Evolutionary conservation across 2,888 invertebrate species (phyloP), one percentile per base, ranked within the genome.

Genomic region (Agonopterix heracliana): DNA sequence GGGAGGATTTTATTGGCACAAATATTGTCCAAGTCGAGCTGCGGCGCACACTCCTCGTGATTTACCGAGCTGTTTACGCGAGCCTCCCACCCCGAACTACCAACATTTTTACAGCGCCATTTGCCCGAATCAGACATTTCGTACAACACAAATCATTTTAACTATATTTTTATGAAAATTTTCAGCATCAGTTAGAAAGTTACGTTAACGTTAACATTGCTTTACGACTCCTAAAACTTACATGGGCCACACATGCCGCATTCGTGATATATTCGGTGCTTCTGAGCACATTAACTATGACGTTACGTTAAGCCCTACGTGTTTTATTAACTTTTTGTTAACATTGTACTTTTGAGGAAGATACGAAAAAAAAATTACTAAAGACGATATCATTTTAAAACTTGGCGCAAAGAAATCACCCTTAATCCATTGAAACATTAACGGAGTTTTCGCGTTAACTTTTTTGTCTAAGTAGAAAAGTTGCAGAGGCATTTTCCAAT

Each of bases 21-120:
- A 85, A 86, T 84, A 85, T 83, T 82, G 83, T 80, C 78, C 77
- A 81, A 81, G 80, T 78, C 74, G 78, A 78, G 78, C 74, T 75
- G 78, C 67, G 78, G 76, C 75, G 75, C 74, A 70, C 75, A 76
- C 74, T 81, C 71, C 69, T 74, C 67, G 76, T 85, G 85, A 87
- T 86, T 86, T 87, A 86, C 81, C 68, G 84, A 75, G 73, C 78
- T 85, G 85, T 87, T 85, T 87, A 86, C 85, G 75, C 72, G 76
- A 74, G 70, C 68, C 75, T 74, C 75, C 74, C 75, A 71, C 78
- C 72, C 67, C 68, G 71, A 71, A 72, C 75, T 71, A 68, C 74
- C 71, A 74, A 75, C 77, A 75, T 78, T 81, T 81, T 80, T 78
- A 81, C 74, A 78, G 72, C 70, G 68, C 72, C 74, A 74, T 77